Percentiles rank a stretch among this genome's conserved stretches.
Conservation (phyloP, 92 coral and sea anemone species). For the Nematostella vectensis region DNA sequence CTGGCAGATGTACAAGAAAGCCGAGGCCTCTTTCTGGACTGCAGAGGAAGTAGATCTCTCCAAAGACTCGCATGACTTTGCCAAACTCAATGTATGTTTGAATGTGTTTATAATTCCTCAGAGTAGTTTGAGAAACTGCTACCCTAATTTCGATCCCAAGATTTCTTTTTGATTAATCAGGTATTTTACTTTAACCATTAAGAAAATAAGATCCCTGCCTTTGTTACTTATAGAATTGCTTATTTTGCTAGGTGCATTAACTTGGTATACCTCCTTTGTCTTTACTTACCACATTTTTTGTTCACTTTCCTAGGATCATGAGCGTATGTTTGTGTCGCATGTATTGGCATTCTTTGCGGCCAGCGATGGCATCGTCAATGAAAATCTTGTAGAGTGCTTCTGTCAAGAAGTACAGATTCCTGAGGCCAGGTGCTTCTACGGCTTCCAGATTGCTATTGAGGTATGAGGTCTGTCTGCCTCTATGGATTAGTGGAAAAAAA, state of each 20-base stretch:
- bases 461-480: no score
- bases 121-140: neutral
- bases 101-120: neutral
- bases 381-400: slow-evolving; percentile 91
- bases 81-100: slow-evolving; percentile 61
- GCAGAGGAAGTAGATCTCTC: slow-evolving; percentile 97
- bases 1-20: slow-evolving; percentile 97
- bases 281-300: no score
- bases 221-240: neutral
- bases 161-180: neutral
- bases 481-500: no score
- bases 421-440: slow-evolving; percentile 99
- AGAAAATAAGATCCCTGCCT: neutral
- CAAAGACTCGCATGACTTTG: slow-evolving; percentile 66
- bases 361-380: slow-evolving; percentile 98
- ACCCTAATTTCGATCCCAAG: neutral
- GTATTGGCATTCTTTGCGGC: slow-evolving; percentile 98
- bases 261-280: no score
- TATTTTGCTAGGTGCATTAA: no score
- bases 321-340: slow-evolving; percentile 76
- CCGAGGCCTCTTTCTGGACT: slow-evolving; percentile 97
- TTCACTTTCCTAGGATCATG: slow-evolving; percentile 45
- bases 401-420: slow-evolving; percentile 98
- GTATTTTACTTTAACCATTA: neutral
- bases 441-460: slow-evolving; percentile 98